phyloP scores from a whole-genome alignment of 2,797 vertebrate species.

The Sebastes nivosus region DNA sequence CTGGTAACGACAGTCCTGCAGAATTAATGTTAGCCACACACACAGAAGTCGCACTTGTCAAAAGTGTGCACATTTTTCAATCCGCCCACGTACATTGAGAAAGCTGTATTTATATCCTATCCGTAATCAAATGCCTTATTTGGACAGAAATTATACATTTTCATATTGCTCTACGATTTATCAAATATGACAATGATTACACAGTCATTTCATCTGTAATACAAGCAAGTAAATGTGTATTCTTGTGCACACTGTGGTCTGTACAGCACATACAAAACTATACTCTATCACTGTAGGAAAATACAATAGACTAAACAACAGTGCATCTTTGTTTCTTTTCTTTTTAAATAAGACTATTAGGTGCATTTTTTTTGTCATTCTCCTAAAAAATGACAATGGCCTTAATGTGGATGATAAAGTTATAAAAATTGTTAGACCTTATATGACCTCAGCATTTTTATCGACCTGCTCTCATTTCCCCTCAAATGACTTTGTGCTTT shows the following conservation, averaged over 20 bases:
- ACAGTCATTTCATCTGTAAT: slow-evolving; percentile 41
- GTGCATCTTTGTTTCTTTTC: slow-evolving; percentile 22
- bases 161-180: slow-evolving; percentile 44
- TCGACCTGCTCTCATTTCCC: slow-evolving; percentile 20
- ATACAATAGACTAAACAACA: slow-evolving; percentile 34
- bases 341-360: slow-evolving; percentile 1
- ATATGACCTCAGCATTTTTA: not conserved
- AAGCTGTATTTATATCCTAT: not conserved
- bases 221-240: slow-evolving; percentile 19
- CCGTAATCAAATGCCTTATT: slow-evolving; percentile 30
- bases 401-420: not conserved
- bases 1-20: not conserved
- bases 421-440: not conserved
- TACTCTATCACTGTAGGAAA: slow-evolving; percentile 5
- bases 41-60: not conserved
- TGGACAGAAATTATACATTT: slow-evolving; percentile 31
- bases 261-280: slow-evolving; percentile 14
- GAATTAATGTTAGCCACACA: not conserved
- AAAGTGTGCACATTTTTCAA: not conserved
- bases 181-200: slow-evolving; percentile 36
- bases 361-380: slow-evolving; percentile 11
- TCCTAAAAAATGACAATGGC: not conserved
- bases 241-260: slow-evolving; percentile 16
- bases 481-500: slow-evolving; percentile 52
- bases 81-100: not conserved